Evolutionary conservation across 1,140 invertebrate genomes (phyloP).

Genomic region (Notospermus geniculatus): DNA sequence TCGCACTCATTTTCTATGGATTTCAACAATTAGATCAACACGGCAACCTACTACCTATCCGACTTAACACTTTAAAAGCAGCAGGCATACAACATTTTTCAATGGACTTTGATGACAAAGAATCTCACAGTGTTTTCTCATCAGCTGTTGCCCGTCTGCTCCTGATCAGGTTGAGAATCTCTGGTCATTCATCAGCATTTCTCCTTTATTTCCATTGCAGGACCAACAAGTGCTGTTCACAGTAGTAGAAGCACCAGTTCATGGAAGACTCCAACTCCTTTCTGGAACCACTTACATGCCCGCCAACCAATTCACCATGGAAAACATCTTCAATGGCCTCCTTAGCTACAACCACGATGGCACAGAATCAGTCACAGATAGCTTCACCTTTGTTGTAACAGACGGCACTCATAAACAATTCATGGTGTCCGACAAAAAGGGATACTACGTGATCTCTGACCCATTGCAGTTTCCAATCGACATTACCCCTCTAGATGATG

Average conservation of each 20-base stretch:
- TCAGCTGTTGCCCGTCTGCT: no score
- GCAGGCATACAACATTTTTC: no score
- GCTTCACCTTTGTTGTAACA: slow-evolving; percentile 49
- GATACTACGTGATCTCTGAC: no score
- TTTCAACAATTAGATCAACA: no score
- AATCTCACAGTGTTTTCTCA: no score
- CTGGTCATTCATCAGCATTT: no score
- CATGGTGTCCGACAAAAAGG: background rate
- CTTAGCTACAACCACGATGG: slow-evolving; percentile 56
- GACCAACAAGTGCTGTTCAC: slow-evolving; percentile 41
- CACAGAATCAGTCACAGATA: slow-evolving; percentile 45
- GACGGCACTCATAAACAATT: slow-evolving; percentile 49
- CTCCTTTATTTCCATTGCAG: no score
- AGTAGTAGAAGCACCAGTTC: slow-evolving; percentile 34
- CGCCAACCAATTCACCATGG: slow-evolving; percentile 45
- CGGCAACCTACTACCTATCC: no score
- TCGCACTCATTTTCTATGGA: no score
- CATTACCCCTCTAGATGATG: slow-evolving; percentile 45
- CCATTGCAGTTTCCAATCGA: slow-evolving; percentile 42
- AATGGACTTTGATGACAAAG: no score
- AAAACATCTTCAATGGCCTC: slow-evolving; percentile 47
- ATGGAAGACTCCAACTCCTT: slow-evolving; percentile 39
- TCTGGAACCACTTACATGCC: slow-evolving; percentile 25
- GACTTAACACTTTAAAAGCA: no score
- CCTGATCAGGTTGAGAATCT: no score